Conservation (phyloP, 2,113 vertebrate species). For the Benitochromis conjunctus region DNA sequence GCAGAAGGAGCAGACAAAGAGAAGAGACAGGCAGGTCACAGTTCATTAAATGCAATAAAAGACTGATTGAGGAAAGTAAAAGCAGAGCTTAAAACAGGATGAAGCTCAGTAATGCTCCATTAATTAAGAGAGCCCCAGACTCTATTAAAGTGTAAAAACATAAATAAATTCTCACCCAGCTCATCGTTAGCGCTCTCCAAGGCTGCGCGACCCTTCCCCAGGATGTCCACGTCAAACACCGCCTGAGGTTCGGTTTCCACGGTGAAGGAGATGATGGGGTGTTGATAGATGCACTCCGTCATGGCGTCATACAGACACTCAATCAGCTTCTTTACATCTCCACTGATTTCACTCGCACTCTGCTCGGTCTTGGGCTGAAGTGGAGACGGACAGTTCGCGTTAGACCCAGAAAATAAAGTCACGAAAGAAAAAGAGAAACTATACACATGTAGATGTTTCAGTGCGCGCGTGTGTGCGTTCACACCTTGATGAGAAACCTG, state of each 20-base stretch:
- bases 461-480: not conserved
- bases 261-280: constrained; percentile 76
- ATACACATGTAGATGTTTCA: not conserved
- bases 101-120: not conserved
- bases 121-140: not conserved
- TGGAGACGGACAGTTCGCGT: not conserved
- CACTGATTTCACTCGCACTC: not conserved
- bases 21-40: not conserved
- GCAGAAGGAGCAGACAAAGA: not conserved
- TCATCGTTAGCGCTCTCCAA: constrained; percentile 80
- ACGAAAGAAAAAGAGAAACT: not conserved
- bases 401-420: not conserved
- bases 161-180: constrained; percentile 72
- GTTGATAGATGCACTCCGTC: constrained; percentile 81
- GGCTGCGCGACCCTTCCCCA: constrained; percentile 74
- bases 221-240: constrained; percentile 79
- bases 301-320: constrained; percentile 79
- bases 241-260: constrained; percentile 67
- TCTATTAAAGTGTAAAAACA: not conserved
- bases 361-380: constrained; percentile 40
- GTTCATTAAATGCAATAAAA: not conserved
- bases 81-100: not conserved
- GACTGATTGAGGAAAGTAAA: not conserved
- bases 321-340: constrained; percentile 62
- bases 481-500: constrained; percentile 82